Evolutionary conservation across 1,140 invertebrate species (phyloP).

Genomic region (Brachionus sp.): DNA sequence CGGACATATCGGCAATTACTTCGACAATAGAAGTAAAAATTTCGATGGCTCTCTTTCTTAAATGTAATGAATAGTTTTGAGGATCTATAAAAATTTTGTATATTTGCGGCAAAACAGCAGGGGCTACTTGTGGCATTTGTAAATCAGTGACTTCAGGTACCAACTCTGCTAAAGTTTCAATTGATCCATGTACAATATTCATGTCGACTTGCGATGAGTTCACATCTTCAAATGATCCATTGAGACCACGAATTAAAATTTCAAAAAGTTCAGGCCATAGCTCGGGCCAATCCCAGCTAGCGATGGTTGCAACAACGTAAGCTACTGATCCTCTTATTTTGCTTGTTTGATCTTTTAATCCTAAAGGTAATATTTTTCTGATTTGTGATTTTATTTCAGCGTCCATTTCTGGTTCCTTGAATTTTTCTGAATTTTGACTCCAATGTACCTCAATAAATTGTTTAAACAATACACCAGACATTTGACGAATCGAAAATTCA

Average conservation of each 20-base stretch:
- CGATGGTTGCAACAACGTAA: slow-evolving; percentile 72
- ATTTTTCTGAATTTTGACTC: slow-evolving; percentile 65
- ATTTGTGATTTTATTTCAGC: slow-evolving; percentile 65
- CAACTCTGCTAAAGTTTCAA: slow-evolving; percentile 72
- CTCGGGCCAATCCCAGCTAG: slow-evolving; percentile 75
- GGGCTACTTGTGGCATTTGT: slow-evolving; percentile 70
- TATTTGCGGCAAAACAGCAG: slow-evolving; percentile 73
- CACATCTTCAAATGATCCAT: slow-evolving; percentile 54
- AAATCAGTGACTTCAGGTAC: slow-evolving; percentile 68
- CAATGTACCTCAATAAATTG: slow-evolving; percentile 75
- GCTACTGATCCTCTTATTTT: slow-evolving; percentile 71
- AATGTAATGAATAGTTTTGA: slow-evolving; percentile 65
- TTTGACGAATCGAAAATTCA: slow-evolving; percentile 63
- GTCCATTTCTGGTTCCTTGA: slow-evolving; percentile 65
- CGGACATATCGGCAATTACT: slow-evolving; percentile 64
- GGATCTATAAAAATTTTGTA: slow-evolving; percentile 68
- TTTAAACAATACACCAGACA: slow-evolving; percentile 71
- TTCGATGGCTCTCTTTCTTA: slow-evolving; percentile 67
- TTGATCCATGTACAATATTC: slow-evolving; percentile 70
- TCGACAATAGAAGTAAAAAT: slow-evolving; percentile 66
- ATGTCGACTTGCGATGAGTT: slow-evolving; percentile 46
- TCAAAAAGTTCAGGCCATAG: slow-evolving; percentile 72
- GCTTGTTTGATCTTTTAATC: slow-evolving; percentile 69
- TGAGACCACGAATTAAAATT: slow-evolving; percentile 66
- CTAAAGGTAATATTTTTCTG: slow-evolving; percentile 67